A percentile compares a stretch with the other conserved stretches of the same genome.
Conservation (phyloP, 2,797 vertebrate genomes). For the Siniperca obscura region DNA sequence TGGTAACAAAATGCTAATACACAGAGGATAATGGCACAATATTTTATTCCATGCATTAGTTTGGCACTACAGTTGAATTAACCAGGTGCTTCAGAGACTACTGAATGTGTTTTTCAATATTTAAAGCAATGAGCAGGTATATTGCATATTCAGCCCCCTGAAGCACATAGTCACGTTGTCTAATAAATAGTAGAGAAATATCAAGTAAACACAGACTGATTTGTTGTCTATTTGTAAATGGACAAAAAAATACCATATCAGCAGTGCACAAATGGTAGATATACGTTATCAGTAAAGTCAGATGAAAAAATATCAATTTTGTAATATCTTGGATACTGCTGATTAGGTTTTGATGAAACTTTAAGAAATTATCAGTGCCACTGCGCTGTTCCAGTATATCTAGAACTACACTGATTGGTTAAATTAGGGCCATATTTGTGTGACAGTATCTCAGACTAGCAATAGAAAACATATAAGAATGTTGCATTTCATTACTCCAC, state of each 20-base stretch:
- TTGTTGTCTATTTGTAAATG: not conserved
- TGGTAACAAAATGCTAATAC: slow-evolving; percentile 31
- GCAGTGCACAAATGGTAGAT: not conserved
- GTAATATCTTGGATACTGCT: not conserved
- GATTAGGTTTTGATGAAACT: not conserved
- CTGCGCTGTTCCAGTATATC: not conserved
- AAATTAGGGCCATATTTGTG: not conserved
- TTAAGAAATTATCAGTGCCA: not conserved
- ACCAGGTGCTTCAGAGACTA: not conserved
- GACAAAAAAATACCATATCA: not conserved
- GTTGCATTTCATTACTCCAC: too few species aligned
- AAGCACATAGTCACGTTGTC: not conserved
- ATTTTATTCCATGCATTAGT: slow-evolving; percentile 27
- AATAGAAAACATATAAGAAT: not conserved
- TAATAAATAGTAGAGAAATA: not conserved
- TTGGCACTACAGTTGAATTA: slow-evolving; percentile 27
- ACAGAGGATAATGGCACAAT: slow-evolving; percentile 22
- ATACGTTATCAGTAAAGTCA: not conserved
- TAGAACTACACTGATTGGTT: not conserved
- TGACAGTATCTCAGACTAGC: not conserved
- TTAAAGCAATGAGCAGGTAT: slow-evolving; percentile 1
- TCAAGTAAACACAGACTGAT: not conserved
- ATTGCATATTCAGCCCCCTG: not conserved
- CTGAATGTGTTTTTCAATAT: not conserved
- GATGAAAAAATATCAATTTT: not conserved